Conservation (phyloP, 2,797 vertebrate species). For the Tragelaphus oryx region DNA sequence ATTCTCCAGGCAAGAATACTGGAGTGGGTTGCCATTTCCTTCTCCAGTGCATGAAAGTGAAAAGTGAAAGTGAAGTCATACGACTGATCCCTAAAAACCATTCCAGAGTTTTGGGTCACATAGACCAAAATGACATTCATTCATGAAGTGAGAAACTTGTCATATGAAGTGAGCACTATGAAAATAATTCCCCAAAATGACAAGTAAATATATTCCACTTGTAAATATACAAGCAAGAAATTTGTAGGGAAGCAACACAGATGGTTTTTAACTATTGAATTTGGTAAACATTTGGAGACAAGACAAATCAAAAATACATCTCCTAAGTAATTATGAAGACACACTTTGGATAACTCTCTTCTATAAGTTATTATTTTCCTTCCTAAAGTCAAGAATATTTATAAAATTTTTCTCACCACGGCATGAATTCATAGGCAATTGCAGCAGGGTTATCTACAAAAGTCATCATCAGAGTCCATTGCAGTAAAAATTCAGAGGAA, state of each 20-base stretch:
- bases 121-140: background rate
- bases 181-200: constrained; percentile 1
- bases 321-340: background rate
- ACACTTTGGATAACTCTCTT: background rate
- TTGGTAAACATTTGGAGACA: background rate
- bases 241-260: background rate
- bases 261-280: background rate
- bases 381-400: background rate
- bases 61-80: too few relatives aligned
- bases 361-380: constrained; percentile 8
- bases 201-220: background rate
- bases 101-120: background rate
- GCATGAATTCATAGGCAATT: background rate
- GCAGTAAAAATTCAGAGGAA: background rate
- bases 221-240: constrained; percentile 21
- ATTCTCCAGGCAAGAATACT: too few relatives aligned
- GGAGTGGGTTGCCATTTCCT: too few relatives aligned
- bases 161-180: background rate
- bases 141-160: background rate
- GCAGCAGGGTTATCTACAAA: background rate
- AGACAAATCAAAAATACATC: background rate
- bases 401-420: background rate
- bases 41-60: too few relatives aligned
- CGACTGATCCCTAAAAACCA: background rate
- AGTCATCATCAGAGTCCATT: background rate